These are phyloP conservation scores for Halictus quadricinctus DNA, from an alignment of 2,888 invertebrate genomes.

Conservation along the genomic window DNA sequence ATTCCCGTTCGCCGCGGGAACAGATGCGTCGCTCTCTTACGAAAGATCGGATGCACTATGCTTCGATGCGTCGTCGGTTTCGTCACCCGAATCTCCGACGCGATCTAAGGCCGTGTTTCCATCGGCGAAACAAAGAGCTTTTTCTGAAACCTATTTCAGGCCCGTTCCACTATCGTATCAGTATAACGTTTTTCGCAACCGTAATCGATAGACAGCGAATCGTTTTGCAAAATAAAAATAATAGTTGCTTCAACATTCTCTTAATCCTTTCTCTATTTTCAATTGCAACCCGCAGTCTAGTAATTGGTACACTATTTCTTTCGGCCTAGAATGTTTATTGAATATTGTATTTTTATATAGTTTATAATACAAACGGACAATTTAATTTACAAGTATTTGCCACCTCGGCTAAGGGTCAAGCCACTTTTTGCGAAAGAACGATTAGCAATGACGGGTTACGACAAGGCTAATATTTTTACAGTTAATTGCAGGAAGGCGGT, in stretches of 20 bases:
- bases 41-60: constrained; percentile 61
- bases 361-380: no score
- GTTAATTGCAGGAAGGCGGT: background rate
- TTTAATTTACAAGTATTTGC: no score
- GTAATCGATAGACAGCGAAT: no score
- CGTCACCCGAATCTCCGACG: constrained; percentile 13
- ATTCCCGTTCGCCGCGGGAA: constrained; percentile 43
- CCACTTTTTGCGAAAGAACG: no score
- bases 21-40: constrained; percentile 57
- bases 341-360: no score
- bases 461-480: background rate
- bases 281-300: background rate
- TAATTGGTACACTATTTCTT: background rate
- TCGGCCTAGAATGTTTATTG: no score
- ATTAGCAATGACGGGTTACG: no score
- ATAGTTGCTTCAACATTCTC: no score
- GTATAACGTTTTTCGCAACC: background rate
- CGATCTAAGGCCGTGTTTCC: background rate
- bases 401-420: no score
- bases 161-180: background rate
- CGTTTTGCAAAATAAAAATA: no score
- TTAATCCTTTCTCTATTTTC: no score
- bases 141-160: background rate
- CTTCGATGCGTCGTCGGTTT: constrained; percentile 42
- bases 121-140: background rate